phyloP scores from a whole-genome alignment of 2,888 invertebrate species.

The Nycteola revayana region DNA sequence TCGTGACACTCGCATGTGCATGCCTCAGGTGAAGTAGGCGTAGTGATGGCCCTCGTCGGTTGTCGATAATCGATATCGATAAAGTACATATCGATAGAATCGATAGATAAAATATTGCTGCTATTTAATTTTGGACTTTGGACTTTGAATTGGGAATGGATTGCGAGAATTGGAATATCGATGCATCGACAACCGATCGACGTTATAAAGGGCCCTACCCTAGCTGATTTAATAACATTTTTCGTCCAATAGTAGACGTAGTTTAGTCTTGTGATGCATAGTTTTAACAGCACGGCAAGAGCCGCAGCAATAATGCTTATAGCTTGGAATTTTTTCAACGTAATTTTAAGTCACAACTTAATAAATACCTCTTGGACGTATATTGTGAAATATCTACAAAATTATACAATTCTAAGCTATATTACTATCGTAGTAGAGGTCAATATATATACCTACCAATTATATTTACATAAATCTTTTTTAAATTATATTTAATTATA shows the following conservation, averaged over 20 bases:
- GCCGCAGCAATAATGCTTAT: slow-evolving; percentile 26
- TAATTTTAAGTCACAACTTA: background rate
- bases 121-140: slow-evolving; percentile 2
- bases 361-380: background rate
- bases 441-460: no score
- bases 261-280: slow-evolving; percentile 58
- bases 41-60: slow-evolving; percentile 51
- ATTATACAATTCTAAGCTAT: no score
- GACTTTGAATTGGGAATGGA: slow-evolving; percentile 1
- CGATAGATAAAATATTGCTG: slow-evolving; percentile 11
- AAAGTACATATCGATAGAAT: slow-evolving; percentile 12
- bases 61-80: slow-evolving; percentile 42
- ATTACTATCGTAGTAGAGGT: no score
- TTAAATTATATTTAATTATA: no score
- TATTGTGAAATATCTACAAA: no score
- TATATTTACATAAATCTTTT: no score
- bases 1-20: slow-evolving; percentile 72
- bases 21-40: slow-evolving; percentile 74
- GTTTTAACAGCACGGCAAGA: slow-evolving; percentile 54
- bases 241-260: slow-evolving; percentile 77
- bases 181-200: slow-evolving; percentile 52
- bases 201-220: slow-evolving; percentile 46
- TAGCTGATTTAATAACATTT: slow-evolving; percentile 64
- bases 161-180: slow-evolving; percentile 11
- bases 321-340: slow-evolving; percentile 21